These are phyloP conservation scores for Sinocyclocheilus anshuiensis DNA, from an alignment of 2,113 vertebrate genomes.

Conservation along the genomic window DNA sequence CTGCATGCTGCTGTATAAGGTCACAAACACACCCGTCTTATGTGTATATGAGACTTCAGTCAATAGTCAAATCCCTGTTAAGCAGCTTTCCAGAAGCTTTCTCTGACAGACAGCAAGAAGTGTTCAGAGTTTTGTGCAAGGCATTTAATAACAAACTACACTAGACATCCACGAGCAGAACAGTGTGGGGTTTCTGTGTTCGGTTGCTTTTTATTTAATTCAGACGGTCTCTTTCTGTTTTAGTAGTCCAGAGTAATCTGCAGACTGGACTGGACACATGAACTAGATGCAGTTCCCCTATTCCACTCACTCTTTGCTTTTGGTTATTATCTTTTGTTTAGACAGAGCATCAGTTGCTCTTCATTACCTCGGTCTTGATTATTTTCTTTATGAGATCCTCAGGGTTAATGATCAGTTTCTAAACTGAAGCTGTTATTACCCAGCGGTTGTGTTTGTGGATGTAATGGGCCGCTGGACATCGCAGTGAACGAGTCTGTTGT, in stretches of 20 bases:
- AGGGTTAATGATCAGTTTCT: not conserved
- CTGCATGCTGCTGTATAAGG: not conserved
- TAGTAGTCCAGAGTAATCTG: not conserved
- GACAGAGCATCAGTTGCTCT: not conserved
- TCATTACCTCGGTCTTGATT: not conserved
- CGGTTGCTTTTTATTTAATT: not conserved
- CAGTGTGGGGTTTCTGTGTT: not conserved
- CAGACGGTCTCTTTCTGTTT: not conserved
- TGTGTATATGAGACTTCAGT: slow-evolving; percentile 56
- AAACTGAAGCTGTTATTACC: not conserved
- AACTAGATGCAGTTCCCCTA: not conserved
- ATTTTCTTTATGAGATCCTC: slow-evolving; percentile 9
- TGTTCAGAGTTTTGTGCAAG: not conserved
- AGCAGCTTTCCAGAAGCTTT: slow-evolving; percentile 67
- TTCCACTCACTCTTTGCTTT: not conserved
- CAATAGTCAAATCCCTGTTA: slow-evolving; percentile 67
- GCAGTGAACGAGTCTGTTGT: slow-evolving; percentile 14
- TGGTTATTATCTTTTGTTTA: slow-evolving; percentile 2
- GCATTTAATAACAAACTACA: not conserved
- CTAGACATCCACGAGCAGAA: not conserved
- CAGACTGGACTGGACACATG: not conserved
- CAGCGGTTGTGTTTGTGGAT: not conserved
- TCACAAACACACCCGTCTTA: not conserved
- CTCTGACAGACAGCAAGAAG: slow-evolving; percentile 25
- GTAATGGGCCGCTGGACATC: not conserved